A percentile compares a stretch with the other conserved stretches of the same genome.
Evolutionary conservation across 2,113 vertebrate species (phyloP).

Genomic region (Siphamia tubifer): DNA sequence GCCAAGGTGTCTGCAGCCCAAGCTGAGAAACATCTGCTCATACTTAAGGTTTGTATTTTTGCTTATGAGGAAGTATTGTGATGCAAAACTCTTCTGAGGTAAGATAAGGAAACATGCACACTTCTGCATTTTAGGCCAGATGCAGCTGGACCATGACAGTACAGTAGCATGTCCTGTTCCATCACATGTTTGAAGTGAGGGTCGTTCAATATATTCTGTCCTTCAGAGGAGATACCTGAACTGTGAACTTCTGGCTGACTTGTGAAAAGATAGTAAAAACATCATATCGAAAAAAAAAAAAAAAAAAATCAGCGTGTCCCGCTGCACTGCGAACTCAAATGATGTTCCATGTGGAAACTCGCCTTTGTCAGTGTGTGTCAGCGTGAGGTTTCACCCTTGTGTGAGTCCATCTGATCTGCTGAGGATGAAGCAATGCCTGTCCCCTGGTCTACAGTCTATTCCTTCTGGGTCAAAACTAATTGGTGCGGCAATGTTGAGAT

Average conservation of each 20-base stretch:
- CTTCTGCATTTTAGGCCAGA: not conserved
- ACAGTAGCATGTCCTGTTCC: not conserved
- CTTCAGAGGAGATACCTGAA: not conserved
- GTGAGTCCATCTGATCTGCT: conserved; percentile 43
- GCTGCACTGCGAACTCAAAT: conserved; percentile 8
- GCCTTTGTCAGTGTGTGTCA: not conserved
- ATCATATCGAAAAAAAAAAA: too few species aligned
- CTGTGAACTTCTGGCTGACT: not conserved
- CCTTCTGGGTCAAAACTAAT: conserved; percentile 81
- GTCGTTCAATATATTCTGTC: not conserved
- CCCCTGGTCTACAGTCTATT: conserved; percentile 49
- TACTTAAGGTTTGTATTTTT: too few species aligned
- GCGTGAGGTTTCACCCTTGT: conserved; percentile 1
- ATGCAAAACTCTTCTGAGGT: too few species aligned
- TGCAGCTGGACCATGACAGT: not conserved
- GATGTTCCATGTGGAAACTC: conserved; percentile 6
- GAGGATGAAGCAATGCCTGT: conserved; percentile 46
- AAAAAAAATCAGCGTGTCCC: not conserved
- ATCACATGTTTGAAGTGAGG: not conserved
- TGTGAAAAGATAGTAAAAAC: too few species aligned
- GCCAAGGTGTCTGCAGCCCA: too few species aligned
- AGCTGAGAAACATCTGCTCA: too few species aligned
- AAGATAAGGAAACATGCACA: too few species aligned
- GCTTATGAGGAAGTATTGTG: too few species aligned
- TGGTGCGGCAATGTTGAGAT: conserved; percentile 69